Percentiles rank a stretch among this genome's conserved stretches.
Evolutionary conservation across 2,888 invertebrate genomes (phyloP).

Genomic region (Falcaria lacertinaria): DNA sequence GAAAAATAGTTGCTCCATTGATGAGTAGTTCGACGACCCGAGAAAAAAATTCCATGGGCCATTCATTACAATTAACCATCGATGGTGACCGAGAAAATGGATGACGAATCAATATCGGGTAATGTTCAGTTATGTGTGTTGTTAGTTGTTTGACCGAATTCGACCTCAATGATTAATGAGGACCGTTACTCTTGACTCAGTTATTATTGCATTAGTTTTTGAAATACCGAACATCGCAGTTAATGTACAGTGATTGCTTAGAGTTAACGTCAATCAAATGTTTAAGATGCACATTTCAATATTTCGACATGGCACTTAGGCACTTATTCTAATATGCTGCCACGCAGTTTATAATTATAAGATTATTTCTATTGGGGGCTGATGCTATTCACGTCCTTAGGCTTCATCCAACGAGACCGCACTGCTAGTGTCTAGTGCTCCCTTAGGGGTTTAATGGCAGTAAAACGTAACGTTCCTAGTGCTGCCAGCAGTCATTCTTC

Average conservation of each 20-base stretch:
- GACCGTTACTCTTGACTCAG: conserved; percentile 69
- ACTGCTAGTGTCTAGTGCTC: too few species aligned
- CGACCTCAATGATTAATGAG: conserved; percentile 74
- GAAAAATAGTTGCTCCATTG: background rate
- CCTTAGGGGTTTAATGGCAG: too few species aligned
- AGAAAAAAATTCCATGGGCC: conserved; percentile 12
- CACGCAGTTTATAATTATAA: background rate
- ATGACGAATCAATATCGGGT: conserved; percentile 61
- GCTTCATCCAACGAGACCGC: too few species aligned
- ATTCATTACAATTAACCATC: conserved; percentile 13
- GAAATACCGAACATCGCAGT: conserved; percentile 45
- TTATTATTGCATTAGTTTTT: conserved; percentile 68
- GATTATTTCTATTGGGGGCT: too few species aligned
- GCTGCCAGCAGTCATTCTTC: too few species aligned
- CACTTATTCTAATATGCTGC: background rate
- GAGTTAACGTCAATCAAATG: conserved; percentile 21
- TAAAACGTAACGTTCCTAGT: too few species aligned
- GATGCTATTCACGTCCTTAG: too few species aligned
- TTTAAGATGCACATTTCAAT: conserved; percentile 6
- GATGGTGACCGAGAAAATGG: conserved; percentile 27
- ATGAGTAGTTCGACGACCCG: background rate
- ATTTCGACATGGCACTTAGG: background rate
- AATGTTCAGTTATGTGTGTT: conserved; percentile 40
- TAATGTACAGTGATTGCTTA: conserved; percentile 42
- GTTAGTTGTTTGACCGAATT: conserved; percentile 58